Base-by-base conservation (phyloP, 2,113 vertebrate genomes). In the Plotosus lineatus region DNA sequence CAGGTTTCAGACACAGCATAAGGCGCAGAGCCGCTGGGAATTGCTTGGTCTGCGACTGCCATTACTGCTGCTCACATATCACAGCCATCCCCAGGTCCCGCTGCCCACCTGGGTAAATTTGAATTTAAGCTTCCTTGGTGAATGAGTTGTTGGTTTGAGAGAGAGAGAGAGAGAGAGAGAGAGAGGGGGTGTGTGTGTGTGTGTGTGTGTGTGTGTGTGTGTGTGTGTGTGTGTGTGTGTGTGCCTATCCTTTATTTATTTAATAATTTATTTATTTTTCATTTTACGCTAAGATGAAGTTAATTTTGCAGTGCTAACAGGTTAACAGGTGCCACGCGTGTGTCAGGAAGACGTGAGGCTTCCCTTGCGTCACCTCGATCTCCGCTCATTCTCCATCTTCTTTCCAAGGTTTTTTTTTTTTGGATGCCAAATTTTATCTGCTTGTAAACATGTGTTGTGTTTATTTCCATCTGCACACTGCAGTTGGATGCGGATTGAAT, bases 11-110 rank as follows among this genome's bases (percentile, higher is more conserved):
- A 87, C 85, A 79, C 85, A 89, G 88, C 90, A 91, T 89, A 91
- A 92, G 90, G 90, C 87, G 61, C 51, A 85, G 88, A 86, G 85
- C 88, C 89, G 84, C 9, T 81, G 91, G 91, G 91, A 91, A 91
- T 90, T 89, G 85, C 87, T 90, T 90, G 89, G 86, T 89, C 90
- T 14, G 2, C 69, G 82, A 4, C 88, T 85, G 81, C 87, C 90
- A 82, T 91, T 86, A 74, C 86, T 85, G 82, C 86, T 89, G 66
- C 77, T 77, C 77, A 85, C 53, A 79, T 60, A 82, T 48, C 77
- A 72, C 68, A 28, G 51, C n/a, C 36, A 56, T 40, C n/a, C 69
- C 56, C 17, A 28, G 86, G 77, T 81, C 86, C 81, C 83, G 53
- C 87, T 87, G 83, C 89, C 86, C 89, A 90, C 90, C 90, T 89